These are phyloP conservation scores for Syngnathus floridae DNA, from an alignment of 2,113 vertebrate species.

Conservation along the genomic window DNA sequence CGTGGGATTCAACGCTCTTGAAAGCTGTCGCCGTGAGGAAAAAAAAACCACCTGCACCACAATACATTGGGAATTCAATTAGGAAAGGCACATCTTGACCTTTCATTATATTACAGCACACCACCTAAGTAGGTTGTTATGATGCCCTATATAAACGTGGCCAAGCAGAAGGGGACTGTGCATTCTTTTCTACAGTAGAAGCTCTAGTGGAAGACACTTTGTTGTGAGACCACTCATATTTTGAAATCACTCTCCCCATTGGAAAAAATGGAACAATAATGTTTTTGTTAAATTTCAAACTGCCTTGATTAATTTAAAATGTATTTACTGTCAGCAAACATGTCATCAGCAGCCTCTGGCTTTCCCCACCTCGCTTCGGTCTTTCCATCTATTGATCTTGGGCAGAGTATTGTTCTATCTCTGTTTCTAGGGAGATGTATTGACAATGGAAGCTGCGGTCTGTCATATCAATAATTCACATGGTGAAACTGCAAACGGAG, in stretches of 20 bases:
- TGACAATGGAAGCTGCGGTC: constrained; percentile 46
- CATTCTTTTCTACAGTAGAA: not conserved
- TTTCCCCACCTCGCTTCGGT: not conserved
- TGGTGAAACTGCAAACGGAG: constrained; percentile 16
- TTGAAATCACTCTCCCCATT: not conserved
- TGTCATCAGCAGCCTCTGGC: not conserved
- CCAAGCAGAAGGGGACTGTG: not conserved
- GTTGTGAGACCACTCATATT: not conserved
- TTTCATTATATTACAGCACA: constrained; percentile 17
- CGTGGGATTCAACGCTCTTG: constrained; percentile 35
- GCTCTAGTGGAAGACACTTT: not conserved
- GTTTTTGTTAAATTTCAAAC: too few relatives aligned
- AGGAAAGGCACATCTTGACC: constrained; percentile 42
- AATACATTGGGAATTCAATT: constrained; percentile 46
- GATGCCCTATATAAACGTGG: constrained; percentile 12
- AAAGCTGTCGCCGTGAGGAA: constrained; percentile 27
- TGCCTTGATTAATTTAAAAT: too few relatives aligned
- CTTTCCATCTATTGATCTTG: constrained; percentile 29
- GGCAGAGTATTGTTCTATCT: constrained; percentile 11
- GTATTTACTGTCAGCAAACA: not conserved
- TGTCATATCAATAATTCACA: constrained; percentile 64
- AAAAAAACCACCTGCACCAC: constrained; percentile 26
- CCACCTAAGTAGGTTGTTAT: constrained; percentile 6
- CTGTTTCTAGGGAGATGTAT: constrained; percentile 40
- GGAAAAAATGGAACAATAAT: not conserved